phyloP scores from a whole-genome alignment of 2,888 invertebrate species.

The Dryobotodes eremita region DNA sequence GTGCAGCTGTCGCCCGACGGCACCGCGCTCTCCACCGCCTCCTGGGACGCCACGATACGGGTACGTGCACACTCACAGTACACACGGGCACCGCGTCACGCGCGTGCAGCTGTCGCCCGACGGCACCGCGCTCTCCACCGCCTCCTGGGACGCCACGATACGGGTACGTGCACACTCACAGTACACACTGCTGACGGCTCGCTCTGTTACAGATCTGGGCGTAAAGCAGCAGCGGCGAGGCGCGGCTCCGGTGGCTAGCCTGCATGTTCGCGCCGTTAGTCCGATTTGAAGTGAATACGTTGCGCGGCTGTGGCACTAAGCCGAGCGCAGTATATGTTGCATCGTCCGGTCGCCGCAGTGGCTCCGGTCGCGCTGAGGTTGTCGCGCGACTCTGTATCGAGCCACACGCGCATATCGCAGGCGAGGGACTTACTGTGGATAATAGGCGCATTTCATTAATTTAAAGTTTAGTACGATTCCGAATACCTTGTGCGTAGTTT shows the following conservation, averaged over 20 bases:
- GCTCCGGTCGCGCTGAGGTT: neutral
- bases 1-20: no score
- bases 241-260: neutral
- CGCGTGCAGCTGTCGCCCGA: no score
- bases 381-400: neutral
- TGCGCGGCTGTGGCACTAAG: neutral
- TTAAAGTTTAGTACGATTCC: slow-evolving; percentile 39
- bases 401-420: slow-evolving; percentile 8
- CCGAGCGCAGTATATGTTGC: slow-evolving; percentile 3
- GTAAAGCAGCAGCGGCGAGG: slow-evolving; percentile 50
- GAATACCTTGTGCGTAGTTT: slow-evolving; percentile 61
- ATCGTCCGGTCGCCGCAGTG: neutral
- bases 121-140: no score
- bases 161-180: slow-evolving; percentile 92
- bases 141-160: slow-evolving; percentile 81
- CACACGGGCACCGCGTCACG: no score
- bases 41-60: no score
- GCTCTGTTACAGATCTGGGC: slow-evolving; percentile 77
- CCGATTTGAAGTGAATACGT: neutral
- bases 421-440: slow-evolving; percentile 31
- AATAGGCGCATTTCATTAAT: slow-evolving; percentile 27
- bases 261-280: slow-evolving; percentile 4
- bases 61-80: no score
- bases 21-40: no score
- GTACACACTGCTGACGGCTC: slow-evolving; percentile 25